These are phyloP conservation scores for Mormyrops attenuatus DNA, from an alignment of 2,797 vertebrate species.

Conservation along the genomic window DNA sequence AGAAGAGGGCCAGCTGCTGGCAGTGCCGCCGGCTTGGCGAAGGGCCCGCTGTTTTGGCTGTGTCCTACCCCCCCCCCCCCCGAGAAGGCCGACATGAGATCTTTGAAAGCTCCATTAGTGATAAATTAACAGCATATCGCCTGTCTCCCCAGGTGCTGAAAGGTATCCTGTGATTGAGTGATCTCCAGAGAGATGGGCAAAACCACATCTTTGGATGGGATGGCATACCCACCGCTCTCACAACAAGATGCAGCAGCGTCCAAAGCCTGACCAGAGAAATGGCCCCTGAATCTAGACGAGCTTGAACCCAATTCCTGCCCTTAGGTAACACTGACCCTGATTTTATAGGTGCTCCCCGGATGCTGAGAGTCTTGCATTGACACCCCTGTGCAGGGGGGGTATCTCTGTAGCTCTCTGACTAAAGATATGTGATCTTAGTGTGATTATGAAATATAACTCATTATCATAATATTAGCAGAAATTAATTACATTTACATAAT, in stretches of 20 bases:
- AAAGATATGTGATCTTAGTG: not conserved
- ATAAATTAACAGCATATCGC: conserved; percentile 11
- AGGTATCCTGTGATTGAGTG: not conserved
- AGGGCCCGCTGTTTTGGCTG: not conserved
- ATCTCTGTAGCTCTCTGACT: not conserved
- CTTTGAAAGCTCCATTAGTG: not conserved
- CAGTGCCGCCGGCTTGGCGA: not conserved
- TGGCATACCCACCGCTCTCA: not conserved
- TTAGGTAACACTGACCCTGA: not conserved
- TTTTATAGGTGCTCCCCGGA: not conserved
- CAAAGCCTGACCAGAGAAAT: not conserved
- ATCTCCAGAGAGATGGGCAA: not conserved
- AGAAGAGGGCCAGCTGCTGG: not conserved
- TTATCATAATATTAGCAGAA: not conserved
- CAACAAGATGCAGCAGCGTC: not conserved
- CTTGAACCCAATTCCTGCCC: not conserved
- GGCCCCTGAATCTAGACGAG: not conserved
- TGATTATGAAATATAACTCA: not conserved
- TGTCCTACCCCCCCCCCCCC: not conserved
- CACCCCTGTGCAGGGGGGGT: not conserved
- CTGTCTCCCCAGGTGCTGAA: not conserved
- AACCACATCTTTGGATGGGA: not conserved
- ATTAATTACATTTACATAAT: not conserved
- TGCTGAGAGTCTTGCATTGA: not conserved
- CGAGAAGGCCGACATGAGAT: not conserved